Percentiles rank a stretch among this genome's conserved stretches.
Evolutionary conservation across 2,797 vertebrate genomes (phyloP).

Genomic region (Kryptolebias ocellatus): DNA sequence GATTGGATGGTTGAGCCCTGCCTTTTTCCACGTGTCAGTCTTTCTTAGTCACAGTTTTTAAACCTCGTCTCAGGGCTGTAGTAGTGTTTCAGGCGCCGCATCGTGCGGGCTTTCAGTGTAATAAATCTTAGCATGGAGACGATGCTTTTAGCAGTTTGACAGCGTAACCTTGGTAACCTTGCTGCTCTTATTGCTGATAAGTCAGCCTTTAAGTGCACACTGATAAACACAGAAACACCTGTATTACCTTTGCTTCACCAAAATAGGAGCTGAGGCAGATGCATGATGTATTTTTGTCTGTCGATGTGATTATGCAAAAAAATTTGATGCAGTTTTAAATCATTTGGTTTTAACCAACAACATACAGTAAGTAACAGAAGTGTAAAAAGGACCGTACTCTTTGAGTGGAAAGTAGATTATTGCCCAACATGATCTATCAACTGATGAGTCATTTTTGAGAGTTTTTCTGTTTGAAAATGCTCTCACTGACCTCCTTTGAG

Average conservation of each 20-base stretch:
- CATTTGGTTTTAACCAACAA: not conserved
- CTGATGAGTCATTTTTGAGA: not conserved
- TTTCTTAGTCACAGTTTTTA: not conserved
- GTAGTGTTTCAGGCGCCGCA: conserved; percentile 1
- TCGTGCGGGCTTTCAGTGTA: not conserved
- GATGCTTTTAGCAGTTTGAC: conserved; percentile 13
- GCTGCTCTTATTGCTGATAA: conserved; percentile 24
- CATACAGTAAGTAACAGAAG: no score
- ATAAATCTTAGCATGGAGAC: conserved; percentile 12
- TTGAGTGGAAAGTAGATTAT: no score
- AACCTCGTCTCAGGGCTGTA: not conserved
- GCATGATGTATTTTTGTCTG: not conserved
- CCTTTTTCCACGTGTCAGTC: not conserved
- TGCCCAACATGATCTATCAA: no score
- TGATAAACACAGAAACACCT: conserved; percentile 27
- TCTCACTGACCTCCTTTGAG: conserved; percentile 13
- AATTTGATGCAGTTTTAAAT: not conserved
- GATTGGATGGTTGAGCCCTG: not conserved
- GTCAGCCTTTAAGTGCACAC: conserved; percentile 42
- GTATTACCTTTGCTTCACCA: conserved; percentile 1
- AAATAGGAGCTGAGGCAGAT: not conserved
- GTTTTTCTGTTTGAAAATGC: conserved; percentile 9
- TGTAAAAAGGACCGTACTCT: no score
- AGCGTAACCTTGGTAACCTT: conserved; percentile 21
- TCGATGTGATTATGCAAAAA: not conserved